phyloP scores from a whole-genome alignment of 1,140 invertebrate genomes.

The Heliconius hewitsoni region DNA sequence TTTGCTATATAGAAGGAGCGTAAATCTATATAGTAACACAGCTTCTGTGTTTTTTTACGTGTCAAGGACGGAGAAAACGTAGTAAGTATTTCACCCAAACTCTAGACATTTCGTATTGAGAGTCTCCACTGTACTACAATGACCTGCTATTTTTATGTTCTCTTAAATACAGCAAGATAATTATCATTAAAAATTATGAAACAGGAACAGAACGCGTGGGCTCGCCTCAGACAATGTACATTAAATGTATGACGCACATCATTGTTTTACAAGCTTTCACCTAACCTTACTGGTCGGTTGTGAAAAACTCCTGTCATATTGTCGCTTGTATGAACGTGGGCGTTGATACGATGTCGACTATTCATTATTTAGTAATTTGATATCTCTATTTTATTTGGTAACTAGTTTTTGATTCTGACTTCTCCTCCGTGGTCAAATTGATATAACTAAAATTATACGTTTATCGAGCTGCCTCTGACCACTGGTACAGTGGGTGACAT shows the following conservation, averaged over 20 bases:
- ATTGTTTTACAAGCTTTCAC: slow-evolving; percentile 8
- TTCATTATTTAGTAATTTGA: slow-evolving; percentile 5
- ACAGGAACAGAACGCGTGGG: slow-evolving; percentile 6
- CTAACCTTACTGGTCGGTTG: background rate
- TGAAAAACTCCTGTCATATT: slow-evolving; percentile 9
- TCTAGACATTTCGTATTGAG: too few relatives aligned
- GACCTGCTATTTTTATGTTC: too few relatives aligned
- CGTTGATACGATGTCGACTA: background rate
- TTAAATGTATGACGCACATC: background rate
- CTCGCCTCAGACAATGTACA: background rate
- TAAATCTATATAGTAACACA: too few relatives aligned
- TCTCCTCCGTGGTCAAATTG: too few relatives aligned
- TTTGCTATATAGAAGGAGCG: too few relatives aligned
- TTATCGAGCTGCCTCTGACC: too few relatives aligned
- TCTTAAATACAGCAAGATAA: background rate
- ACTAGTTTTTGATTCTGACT: background rate
- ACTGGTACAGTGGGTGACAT: too few relatives aligned
- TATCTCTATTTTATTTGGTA: background rate
- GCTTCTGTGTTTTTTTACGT: too few relatives aligned
- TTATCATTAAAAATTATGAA: slow-evolving; percentile 13
- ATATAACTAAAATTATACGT: too few relatives aligned
- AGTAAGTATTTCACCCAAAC: too few relatives aligned
- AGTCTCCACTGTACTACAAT: too few relatives aligned
- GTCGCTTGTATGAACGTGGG: background rate
- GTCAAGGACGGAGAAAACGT: too few relatives aligned